These are phyloP conservation scores for Clarias gariepinus DNA, from an alignment of 2,113 vertebrate genomes.

Conservation along the genomic window DNA sequence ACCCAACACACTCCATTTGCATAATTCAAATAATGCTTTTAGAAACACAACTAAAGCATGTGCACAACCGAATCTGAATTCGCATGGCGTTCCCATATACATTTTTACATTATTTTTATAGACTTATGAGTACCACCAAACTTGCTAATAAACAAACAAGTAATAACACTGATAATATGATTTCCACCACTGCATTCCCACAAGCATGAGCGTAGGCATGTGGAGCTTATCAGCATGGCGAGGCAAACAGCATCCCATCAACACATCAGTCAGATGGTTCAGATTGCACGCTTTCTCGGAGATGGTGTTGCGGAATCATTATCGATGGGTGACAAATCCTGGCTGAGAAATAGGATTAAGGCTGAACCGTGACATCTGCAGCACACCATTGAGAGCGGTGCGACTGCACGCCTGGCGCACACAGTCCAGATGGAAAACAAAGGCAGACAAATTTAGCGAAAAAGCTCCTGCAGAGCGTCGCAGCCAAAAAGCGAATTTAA, in stretches of 20 bases:
- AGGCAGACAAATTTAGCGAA: conserved; percentile 39
- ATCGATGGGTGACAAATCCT: conserved; percentile 52
- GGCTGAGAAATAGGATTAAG: conserved; percentile 55
- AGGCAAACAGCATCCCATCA: conserved; percentile 37
- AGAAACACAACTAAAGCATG: neutral
- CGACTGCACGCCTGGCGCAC: conserved; percentile 44
- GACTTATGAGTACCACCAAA: neutral
- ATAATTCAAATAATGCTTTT: neutral
- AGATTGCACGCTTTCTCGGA: conserved; percentile 39
- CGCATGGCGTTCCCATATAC: neutral
- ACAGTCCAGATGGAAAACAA: conserved; percentile 50
- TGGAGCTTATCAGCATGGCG: conserved; percentile 16
- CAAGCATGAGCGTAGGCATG: neutral
- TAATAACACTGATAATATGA: neutral
- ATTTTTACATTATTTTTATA: neutral
- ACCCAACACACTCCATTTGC: neutral
- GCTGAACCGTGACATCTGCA: conserved; percentile 54
- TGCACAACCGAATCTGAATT: neutral
- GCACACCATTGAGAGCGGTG: conserved; percentile 24
- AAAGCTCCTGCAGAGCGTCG: neutral
- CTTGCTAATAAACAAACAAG: neutral
- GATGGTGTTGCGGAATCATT: conserved; percentile 39
- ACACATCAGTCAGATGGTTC: conserved; percentile 44
- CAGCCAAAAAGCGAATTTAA: conserved; percentile 22
- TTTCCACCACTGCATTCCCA: neutral